Conservation (phyloP, 2,797 vertebrate species). For the Tinamus major region DNA sequence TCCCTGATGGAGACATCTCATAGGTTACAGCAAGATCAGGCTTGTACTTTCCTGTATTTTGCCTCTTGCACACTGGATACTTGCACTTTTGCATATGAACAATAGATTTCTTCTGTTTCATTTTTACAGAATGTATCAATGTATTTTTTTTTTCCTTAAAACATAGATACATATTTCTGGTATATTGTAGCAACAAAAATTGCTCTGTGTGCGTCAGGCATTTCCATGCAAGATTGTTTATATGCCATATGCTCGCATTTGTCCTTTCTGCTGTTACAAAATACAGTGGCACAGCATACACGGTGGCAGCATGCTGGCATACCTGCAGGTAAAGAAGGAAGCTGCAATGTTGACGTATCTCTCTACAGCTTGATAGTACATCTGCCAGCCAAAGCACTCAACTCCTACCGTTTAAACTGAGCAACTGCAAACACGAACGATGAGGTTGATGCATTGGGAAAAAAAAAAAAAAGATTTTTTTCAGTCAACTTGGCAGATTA, state of each 20-base stretch:
- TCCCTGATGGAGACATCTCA: neutral
- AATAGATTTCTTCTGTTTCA: neutral
- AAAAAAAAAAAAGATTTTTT: neutral
- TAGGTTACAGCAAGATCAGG: neutral
- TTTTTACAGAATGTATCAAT: neutral
- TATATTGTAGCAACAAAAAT: neutral
- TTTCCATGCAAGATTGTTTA: neutral
- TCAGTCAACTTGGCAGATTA: neutral
- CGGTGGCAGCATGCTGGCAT: neutral
- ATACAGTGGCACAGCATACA: neutral
- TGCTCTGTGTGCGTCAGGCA: neutral
- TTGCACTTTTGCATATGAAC: neutral
- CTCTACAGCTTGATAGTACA: neutral
- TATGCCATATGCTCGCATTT: neutral
- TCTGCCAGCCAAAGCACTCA: neutral
- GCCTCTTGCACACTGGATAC: neutral
- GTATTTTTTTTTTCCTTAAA: neutral
- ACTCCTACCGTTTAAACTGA: neutral
- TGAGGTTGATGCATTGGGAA: conserved; percentile 1
- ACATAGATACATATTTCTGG: neutral
- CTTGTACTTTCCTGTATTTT: neutral
- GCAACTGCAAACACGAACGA: neutral
- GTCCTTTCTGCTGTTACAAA: neutral
- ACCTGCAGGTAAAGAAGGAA: neutral
- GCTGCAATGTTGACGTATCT: neutral